A percentile compares a stretch with the other conserved stretches of the same genome.
These are phyloP conservation scores for Canis aureus DNA, from an alignment of 2,113 vertebrate species.

Conservation along the genomic window DNA sequence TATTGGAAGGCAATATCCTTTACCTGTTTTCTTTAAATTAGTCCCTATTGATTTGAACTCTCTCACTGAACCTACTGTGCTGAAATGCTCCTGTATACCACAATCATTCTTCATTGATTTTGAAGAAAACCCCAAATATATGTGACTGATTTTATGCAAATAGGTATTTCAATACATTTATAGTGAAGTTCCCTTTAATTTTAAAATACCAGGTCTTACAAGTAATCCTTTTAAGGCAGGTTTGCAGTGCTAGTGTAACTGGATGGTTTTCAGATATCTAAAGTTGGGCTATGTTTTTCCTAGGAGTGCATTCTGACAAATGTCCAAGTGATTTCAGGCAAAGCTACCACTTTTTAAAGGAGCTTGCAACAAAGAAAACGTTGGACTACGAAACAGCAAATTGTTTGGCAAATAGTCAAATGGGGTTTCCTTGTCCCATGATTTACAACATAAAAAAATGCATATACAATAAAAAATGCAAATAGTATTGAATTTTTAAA, in stretches of 20 bases:
- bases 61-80: not conserved
- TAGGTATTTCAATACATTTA: not conserved
- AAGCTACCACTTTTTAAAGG: not conserved
- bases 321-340: not conserved
- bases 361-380: not conserved
- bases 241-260: not conserved
- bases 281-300: not conserved
- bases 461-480: not conserved
- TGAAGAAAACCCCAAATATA: not conserved
- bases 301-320: not conserved
- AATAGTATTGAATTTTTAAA: not conserved
- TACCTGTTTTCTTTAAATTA: not conserved
- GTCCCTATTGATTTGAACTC: not conserved
- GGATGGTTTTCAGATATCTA: not conserved
- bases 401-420: not conserved
- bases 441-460: not conserved
- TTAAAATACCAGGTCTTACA: not conserved
- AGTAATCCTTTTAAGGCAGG: not conserved
- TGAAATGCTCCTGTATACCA: not conserved
- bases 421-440: not conserved
- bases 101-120: not conserved
- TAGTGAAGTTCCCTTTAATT: not conserved
- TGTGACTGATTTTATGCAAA: not conserved
- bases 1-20: not conserved
- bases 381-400: not conserved